These are phyloP conservation scores for Thecocarcelia acutangulata DNA, from an alignment of 2,888 invertebrate species.

Conservation along the genomic window DNA sequence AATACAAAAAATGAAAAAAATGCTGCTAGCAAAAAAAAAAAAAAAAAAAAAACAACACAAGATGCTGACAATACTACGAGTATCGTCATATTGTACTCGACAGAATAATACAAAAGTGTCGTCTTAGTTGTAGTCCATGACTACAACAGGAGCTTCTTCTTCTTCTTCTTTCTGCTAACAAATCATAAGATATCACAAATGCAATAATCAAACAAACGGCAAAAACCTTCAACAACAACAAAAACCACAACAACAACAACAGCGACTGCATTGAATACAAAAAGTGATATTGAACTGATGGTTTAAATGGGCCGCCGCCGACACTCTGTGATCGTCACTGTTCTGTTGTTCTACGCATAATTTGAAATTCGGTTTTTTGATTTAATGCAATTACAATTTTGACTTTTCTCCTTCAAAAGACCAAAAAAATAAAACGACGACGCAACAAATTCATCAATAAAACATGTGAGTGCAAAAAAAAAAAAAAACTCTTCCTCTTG, in stretches of 20 bases:
- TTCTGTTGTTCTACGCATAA: constrained; percentile 65
- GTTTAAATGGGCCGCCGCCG: constrained; percentile 63
- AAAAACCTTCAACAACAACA: background rate
- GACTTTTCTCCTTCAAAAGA: constrained; percentile 38
- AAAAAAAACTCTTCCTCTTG: constrained; percentile 41
- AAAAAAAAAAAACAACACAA: constrained; percentile 12
- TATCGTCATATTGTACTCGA: background rate
- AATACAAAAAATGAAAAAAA: constrained; percentile 22
- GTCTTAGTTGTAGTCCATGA: constrained; percentile 61
- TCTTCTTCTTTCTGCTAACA: no score
- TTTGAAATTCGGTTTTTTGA: constrained; percentile 69
- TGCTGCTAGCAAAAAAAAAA: no score
- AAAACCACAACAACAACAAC: constrained; percentile 13
- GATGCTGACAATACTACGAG: constrained; percentile 20
- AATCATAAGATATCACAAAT: constrained; percentile 54
- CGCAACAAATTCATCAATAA: constrained; percentile 80
- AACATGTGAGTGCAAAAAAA: constrained; percentile 75
- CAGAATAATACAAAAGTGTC: constrained; percentile 64
- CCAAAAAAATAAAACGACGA: constrained; percentile 67
- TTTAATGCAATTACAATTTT: constrained; percentile 69
- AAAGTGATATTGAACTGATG: constrained; percentile 49
- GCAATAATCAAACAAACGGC: constrained; percentile 5
- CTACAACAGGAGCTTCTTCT: constrained; percentile 35
- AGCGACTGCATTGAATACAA: constrained; percentile 17
- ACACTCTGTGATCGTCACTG: constrained; percentile 68